A percentile compares a stretch with the other conserved stretches of the same genome.
phyloP scores from a whole-genome alignment of 2,113 vertebrate genomes.

The Mugil cephalus region DNA sequence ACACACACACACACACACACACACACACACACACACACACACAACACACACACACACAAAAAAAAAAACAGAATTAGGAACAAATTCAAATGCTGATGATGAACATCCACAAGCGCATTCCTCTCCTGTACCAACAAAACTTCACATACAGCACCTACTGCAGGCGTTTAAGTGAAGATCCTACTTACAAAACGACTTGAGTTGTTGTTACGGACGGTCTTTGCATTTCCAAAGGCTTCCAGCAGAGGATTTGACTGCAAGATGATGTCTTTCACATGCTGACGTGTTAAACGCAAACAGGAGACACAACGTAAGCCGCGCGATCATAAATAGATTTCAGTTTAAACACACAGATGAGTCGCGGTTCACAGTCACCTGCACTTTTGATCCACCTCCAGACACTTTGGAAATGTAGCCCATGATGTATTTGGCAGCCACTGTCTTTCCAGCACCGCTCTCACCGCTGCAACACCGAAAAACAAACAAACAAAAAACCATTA shows the following conservation, averaged over 20 bases:
- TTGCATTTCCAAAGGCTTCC: conserved; percentile 88
- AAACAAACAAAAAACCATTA: background rate
- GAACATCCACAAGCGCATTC: too few relatives aligned
- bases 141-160: too few relatives aligned
- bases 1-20: too few relatives aligned
- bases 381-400: conserved; percentile 94
- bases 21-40: too few relatives aligned
- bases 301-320: background rate
- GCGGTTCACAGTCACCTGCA: conserved; percentile 86
- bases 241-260: conserved; percentile 87
- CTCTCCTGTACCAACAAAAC: too few relatives aligned
- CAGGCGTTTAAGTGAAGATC: background rate
- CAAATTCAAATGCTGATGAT: too few relatives aligned
- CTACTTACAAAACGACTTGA: conserved; percentile 88
- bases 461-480: conserved; percentile 81
- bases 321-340: background rate
- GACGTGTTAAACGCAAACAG: conserved; percentile 34
- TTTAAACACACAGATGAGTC: background rate
- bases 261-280: conserved; percentile 89
- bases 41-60: too few relatives aligned
- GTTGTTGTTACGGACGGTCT: conserved; percentile 89
- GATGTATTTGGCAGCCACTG: conserved; percentile 98
- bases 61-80: too few relatives aligned
- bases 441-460: conserved; percentile 97
- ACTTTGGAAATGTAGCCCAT: conserved; percentile 99